Conservation (phyloP, 2,888 invertebrate species). For the Nomada fucata region DNA sequence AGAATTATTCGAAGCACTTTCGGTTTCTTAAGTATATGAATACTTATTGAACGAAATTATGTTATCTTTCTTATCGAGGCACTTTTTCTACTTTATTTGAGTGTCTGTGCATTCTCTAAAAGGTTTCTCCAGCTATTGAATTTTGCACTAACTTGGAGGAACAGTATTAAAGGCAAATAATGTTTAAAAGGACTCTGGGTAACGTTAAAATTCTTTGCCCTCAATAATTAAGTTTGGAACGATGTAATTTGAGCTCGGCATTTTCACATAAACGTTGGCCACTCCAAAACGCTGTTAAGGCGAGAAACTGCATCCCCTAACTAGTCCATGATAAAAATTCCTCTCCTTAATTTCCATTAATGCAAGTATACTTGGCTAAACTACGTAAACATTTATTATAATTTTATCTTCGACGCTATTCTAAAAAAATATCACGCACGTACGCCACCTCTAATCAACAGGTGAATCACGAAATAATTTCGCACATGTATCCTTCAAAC, state of each 20-base stretch:
- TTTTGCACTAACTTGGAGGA: background rate
- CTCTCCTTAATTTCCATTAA: no score
- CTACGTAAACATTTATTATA: no score
- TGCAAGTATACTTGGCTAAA: no score
- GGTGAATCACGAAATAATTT: background rate
- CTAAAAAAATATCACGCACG: no score
- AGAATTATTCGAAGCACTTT: background rate
- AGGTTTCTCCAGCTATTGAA: conserved; percentile 12
- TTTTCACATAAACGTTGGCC: background rate
- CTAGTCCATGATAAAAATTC: background rate
- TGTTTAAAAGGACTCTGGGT: background rate
- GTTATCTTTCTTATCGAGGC: background rate
- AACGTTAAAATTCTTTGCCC: background rate
- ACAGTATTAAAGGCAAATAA: conserved; percentile 8
- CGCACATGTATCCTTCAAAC: background rate
- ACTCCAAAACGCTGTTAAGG: background rate
- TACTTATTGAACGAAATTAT: background rate
- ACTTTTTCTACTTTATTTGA: background rate
- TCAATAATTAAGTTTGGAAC: conserved; percentile 8
- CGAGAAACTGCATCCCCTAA: background rate
- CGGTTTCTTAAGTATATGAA: background rate
- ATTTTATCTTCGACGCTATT: no score
- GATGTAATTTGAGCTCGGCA: background rate
- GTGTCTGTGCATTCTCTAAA: background rate
- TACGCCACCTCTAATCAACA: background rate